Evolutionary conservation across 1,140 invertebrate species (phyloP).

Genomic region (Megalopta genalis): DNA sequence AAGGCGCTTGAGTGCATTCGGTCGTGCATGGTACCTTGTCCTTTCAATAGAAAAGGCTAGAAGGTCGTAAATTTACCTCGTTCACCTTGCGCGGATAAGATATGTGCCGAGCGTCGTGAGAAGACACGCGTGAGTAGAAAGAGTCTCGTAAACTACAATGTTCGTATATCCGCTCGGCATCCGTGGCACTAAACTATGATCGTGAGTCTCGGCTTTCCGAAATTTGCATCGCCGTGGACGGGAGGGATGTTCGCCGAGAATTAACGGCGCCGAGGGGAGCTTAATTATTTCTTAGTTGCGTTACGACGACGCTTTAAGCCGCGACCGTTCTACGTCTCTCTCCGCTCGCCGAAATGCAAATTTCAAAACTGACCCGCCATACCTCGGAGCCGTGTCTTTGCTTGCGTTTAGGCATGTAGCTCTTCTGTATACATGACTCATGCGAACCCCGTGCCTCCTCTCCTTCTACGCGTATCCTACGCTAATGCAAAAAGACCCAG

Average conservation of each 20-base stretch:
- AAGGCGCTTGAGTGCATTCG: slow-evolving; percentile 31
- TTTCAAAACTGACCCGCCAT: not conserved
- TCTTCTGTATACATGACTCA: too few species aligned
- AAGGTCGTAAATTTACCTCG: slow-evolving; percentile 58
- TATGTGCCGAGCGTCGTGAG: slow-evolving; percentile 51
- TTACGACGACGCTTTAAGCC: not conserved
- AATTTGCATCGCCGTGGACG: slow-evolving; percentile 42
- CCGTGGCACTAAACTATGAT: slow-evolving; percentile 4
- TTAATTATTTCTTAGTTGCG: slow-evolving; percentile 32
- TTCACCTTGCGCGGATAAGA: slow-evolving; percentile 63
- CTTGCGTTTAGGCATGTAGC: not conserved
- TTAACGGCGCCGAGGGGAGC: slow-evolving; percentile 16
- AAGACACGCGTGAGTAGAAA: slow-evolving; percentile 41
- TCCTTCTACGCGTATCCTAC: too few species aligned
- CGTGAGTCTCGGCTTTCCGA: slow-evolving; percentile 20
- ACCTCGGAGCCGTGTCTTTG: not conserved
- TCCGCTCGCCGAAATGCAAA: slow-evolving; percentile 27
- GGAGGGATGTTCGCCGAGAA: slow-evolving; percentile 12
- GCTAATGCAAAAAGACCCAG: too few species aligned
- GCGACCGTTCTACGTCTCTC: not conserved
- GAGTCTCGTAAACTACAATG: slow-evolving; percentile 44
- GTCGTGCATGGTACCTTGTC: slow-evolving; percentile 12
- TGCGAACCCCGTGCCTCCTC: too few species aligned
- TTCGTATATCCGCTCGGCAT: slow-evolving; percentile 31
- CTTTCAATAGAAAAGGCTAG: slow-evolving; percentile 49